A percentile compares a stretch with the other conserved stretches of the same genome.
phyloP scores from a whole-genome alignment of 1,140 invertebrate genomes.

The Hycleus phaleratus region DNA sequence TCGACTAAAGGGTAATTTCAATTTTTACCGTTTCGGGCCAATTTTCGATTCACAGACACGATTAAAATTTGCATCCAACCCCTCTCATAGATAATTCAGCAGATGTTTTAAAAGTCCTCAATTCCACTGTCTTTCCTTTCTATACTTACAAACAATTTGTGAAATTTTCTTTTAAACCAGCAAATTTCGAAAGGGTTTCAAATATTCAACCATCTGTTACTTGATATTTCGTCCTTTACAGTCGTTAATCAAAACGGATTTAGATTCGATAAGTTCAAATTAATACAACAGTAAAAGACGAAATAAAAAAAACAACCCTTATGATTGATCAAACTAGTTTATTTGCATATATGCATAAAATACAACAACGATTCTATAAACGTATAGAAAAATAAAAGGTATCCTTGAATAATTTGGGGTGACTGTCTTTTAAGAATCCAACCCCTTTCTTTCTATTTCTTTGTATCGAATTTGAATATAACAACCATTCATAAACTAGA shows the following conservation, averaged over 20 bases:
- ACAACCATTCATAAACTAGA: no score
- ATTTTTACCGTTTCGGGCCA: no score
- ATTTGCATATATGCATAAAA: conserved; percentile 9
- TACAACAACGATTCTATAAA: not conserved
- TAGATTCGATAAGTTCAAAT: no score
- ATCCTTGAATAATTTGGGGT: no score
- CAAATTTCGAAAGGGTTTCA: conserved; percentile 9
- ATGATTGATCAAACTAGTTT: conserved; percentile 5
- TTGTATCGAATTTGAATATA: no score
- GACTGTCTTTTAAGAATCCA: no score
- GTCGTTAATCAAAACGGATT: conserved; percentile 7
- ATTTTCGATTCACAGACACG: no score
- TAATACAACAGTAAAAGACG: no score
- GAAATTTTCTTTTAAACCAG: not conserved
- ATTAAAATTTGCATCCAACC: conserved; percentile 9
- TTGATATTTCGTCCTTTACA: conserved; percentile 6
- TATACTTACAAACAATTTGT: not conserved
- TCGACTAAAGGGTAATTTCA: no score
- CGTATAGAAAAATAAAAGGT: not conserved
- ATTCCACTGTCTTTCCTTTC: no score
- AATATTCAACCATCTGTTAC: conserved; percentile 3
- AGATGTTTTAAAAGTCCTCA: conserved; percentile 4
- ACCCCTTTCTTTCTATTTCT: no score
- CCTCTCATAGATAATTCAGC: conserved; percentile 12
- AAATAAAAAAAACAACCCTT: no score